Base-by-base conservation (phyloP, 2,888 invertebrate genomes). In the Drosophila putrida region DNA sequence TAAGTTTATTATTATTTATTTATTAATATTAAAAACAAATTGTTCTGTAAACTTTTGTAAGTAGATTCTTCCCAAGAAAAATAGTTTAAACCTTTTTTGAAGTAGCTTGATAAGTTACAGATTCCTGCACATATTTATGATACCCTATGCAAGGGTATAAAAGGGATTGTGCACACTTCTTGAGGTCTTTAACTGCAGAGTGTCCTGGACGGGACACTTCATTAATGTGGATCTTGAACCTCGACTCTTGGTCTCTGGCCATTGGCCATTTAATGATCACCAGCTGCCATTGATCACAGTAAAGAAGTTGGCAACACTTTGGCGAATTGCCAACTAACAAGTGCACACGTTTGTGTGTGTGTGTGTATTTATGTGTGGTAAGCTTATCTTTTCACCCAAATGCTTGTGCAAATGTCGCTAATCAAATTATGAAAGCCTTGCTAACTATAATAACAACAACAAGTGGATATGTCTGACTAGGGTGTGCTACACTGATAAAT, bases 351-450 rank as follows among this genome's bases (percentile, higher is more conserved):
- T 4, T 28, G 41, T 38, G 38, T 10, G 33, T 33, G 20, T 9
- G 38, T 43, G 49, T 47, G 49, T 43, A 50, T 46, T 27, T 36
- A 50, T 55, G 41, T 58, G 25, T 68, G 63, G 57, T 62, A 64
- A 70, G 71, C 75, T 87, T 84, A 84, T 84, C 84, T 84, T 84
- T 84, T 75, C 84, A 60, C 67, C 67, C 72, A 87, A 84, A 84
- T 87, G 87, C 82, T 68, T 82, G 49, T 77, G 79, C 79, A 83
- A 84, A 75, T 82, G 80, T 64, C 75, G 80, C 87, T 84, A 84
- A 84, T 84, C 84, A 87, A 84, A 84, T 84, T 82, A 83, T 77
- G 71, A 76, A 75, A 86, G 68, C 66, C 74, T 66, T 76, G 75
- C 64, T 73, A 82, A 76, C 79, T 20, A 20, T 20, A 70, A 49